These are phyloP conservation scores for Sycophaga agraensis DNA, from an alignment of 1,140 invertebrate genomes.

Conservation along the genomic window DNA sequence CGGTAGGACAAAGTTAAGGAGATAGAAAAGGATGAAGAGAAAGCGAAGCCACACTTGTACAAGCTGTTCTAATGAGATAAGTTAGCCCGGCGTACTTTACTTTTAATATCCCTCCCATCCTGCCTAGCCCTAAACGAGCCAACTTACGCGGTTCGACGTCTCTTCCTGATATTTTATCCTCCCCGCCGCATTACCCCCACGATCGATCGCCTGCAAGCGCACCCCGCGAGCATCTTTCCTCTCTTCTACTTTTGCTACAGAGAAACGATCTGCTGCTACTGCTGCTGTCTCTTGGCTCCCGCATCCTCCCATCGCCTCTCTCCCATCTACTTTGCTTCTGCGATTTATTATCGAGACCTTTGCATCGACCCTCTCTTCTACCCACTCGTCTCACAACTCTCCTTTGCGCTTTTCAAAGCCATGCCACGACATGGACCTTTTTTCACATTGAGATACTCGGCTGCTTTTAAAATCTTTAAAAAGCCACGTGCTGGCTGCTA, in stretches of 20 bases:
- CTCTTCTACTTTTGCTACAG: not conserved
- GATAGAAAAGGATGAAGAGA: not conserved
- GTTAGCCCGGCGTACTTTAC: constrained; percentile 31
- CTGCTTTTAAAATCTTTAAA: too few species aligned
- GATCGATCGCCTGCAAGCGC: constrained; percentile 14
- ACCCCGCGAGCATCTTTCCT: not conserved
- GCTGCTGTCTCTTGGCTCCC: too few species aligned
- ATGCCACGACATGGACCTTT: not conserved
- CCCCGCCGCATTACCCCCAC: not conserved
- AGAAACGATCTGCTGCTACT: not conserved
- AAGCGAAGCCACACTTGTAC: constrained; percentile 14
- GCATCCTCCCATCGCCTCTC: too few species aligned
- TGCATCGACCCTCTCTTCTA: not conserved
- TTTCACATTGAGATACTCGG: not conserved
- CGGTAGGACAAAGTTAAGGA: not conserved
- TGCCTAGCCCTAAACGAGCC: constrained; percentile 23
- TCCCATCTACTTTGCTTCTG: not conserved
- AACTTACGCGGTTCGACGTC: constrained; percentile 28
- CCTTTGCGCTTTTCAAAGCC: not conserved
- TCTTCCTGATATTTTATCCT: constrained; percentile 26
- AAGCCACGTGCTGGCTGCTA: too few species aligned
- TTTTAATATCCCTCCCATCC: constrained; percentile 32
- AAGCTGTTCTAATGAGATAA: constrained; percentile 37
- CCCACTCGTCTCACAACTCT: not conserved
- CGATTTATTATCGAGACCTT: not conserved